These are phyloP conservation scores for Choloepus hoffmanni DNA, from an alignment of 2,113 vertebrate species.

Conservation along the genomic window DNA sequence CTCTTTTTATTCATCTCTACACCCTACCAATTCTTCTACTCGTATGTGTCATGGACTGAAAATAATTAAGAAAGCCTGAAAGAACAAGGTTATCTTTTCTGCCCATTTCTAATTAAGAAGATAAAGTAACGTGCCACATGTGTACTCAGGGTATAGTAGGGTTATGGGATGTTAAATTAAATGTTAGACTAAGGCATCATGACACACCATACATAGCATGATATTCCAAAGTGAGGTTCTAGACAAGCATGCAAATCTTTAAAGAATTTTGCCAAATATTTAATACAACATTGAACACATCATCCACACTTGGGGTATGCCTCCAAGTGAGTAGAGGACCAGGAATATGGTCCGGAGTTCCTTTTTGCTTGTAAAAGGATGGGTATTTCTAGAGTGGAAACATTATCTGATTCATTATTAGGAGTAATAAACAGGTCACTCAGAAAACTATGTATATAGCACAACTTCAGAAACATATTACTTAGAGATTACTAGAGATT, in stretches of 20 bases:
- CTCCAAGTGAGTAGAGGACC: neutral
- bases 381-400: neutral
- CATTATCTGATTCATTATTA: neutral
- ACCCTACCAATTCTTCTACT: neutral
- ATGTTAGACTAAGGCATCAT: too few relatives aligned
- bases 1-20: neutral
- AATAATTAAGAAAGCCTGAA: neutral
- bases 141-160: too few relatives aligned
- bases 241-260: neutral
- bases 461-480: neutral
- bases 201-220: too few relatives aligned
- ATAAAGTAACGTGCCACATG: neutral
- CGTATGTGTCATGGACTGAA: accelerated
- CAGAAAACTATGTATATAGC: neutral
- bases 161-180: neutral
- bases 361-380: neutral
- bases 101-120: neutral
- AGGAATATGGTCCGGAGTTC: accelerated
- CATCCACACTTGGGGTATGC: too few relatives aligned
- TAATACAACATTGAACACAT: neutral
- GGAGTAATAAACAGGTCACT: neutral
- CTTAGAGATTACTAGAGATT: too few relatives aligned
- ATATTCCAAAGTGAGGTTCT: neutral
- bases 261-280: neutral
- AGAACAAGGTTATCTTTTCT: neutral